Conservation (phyloP, 2,888 invertebrate genomes). For the Noctua janthe region DNA sequence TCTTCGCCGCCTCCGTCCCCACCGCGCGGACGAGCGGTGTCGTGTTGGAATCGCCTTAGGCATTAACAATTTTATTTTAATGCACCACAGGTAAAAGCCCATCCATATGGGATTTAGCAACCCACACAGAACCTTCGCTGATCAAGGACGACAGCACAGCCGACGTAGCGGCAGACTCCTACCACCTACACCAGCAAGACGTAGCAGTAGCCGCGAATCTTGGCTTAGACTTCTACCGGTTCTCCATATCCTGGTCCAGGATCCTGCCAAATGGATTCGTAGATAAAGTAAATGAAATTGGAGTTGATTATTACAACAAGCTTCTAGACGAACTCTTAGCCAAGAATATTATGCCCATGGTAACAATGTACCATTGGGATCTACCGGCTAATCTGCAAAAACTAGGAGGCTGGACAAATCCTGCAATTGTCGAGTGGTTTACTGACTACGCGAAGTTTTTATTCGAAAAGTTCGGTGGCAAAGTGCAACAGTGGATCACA, state of each 20-base stretch:
- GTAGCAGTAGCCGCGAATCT: slow-evolving; percentile 83
- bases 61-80: slow-evolving; percentile 7
- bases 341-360: slow-evolving; percentile 90
- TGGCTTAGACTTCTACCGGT: slow-evolving; percentile 89
- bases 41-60: not conserved
- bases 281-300: slow-evolving; percentile 89
- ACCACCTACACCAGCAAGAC: slow-evolving; percentile 90
- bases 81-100: slow-evolving; percentile 88
- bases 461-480: slow-evolving; percentile 86
- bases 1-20: too few species aligned
- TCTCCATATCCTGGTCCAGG: slow-evolving; percentile 92
- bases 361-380: slow-evolving; percentile 92
- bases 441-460: slow-evolving; percentile 89
- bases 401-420: slow-evolving; percentile 91
- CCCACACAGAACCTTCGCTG: slow-evolving; percentile 73
- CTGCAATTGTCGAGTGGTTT: slow-evolving; percentile 88
- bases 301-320: slow-evolving; percentile 91
- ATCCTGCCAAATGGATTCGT: slow-evolving; percentile 91
- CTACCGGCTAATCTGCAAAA: slow-evolving; percentile 89
- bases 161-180: slow-evolving; percentile 92
- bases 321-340: slow-evolving; percentile 90
- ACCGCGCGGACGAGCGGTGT: not conserved
- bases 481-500: slow-evolving; percentile 90
- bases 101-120: slow-evolving; percentile 90
- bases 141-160: slow-evolving; percentile 82